These are phyloP conservation scores for Kryphioiulus occultus DNA, from an alignment of 2,888 invertebrate species.

Conservation along the genomic window DNA sequence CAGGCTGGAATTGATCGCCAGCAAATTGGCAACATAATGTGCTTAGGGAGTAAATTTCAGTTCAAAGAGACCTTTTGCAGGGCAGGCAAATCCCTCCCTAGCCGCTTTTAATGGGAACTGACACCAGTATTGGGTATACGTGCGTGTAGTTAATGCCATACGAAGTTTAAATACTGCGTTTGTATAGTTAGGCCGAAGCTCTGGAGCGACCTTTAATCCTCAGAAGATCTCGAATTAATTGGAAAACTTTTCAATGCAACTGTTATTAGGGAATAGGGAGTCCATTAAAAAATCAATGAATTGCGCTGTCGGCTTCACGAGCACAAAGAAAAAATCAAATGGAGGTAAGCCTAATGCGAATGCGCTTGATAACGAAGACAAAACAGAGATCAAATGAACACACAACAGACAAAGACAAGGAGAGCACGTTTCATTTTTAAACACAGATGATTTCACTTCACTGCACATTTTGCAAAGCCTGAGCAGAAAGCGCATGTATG, in stretches of 20 bases:
- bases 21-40: neutral
- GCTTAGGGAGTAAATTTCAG: neutral
- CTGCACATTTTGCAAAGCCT: neutral
- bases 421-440: neutral
- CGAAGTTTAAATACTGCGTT: neutral
- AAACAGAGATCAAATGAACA: conserved; percentile 16
- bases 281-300: conserved; percentile 31
- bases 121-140: neutral
- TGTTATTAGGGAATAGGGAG: neutral
- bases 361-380: conserved; percentile 10
- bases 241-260: conserved; percentile 25
- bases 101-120: neutral
- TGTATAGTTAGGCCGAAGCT: neutral
- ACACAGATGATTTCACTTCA: neutral
- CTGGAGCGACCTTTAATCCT: neutral
- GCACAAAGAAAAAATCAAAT: conserved; percentile 14
- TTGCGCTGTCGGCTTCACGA: neutral
- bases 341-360: conserved; percentile 22
- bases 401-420: conserved; percentile 3
- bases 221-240: neutral
- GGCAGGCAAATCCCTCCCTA: neutral
- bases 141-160: conserved; percentile 24
- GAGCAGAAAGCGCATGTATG: neutral
- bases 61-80: neutral
- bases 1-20: neutral